These are phyloP conservation scores for Euplexia lucipara DNA, from an alignment of 2,888 invertebrate genomes.

Conservation along the genomic window DNA sequence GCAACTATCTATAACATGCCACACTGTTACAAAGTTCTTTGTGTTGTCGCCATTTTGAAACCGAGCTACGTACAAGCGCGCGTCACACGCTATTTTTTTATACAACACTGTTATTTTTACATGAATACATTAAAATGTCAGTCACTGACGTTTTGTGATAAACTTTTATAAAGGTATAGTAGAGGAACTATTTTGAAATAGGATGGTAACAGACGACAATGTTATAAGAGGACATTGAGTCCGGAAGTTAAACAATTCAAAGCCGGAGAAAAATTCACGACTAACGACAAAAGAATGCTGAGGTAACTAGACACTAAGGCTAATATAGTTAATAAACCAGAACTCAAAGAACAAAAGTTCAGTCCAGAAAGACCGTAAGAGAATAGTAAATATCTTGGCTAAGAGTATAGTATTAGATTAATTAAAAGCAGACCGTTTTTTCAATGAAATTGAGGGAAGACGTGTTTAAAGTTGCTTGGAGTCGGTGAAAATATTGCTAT, in stretches of 20 bases:
- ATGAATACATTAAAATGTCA: slow-evolving; percentile 53
- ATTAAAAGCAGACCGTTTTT: no score
- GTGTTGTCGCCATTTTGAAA: slow-evolving; percentile 44
- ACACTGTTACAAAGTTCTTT: slow-evolving; percentile 50
- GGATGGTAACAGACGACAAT: neutral
- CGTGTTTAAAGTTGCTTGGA: no score
- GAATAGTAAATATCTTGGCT: no score
- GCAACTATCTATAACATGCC: slow-evolving; percentile 46
- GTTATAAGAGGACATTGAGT: slow-evolving; percentile 1
- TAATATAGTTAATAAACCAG: neutral
- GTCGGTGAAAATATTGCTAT: no score
- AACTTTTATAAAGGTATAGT: slow-evolving; percentile 19
- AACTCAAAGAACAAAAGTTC: neutral
- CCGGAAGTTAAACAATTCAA: slow-evolving; percentile 9
- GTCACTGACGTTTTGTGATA: slow-evolving; percentile 43
- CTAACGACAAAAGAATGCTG: neutral
- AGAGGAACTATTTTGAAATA: slow-evolving; percentile 24
- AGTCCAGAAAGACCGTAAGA: neutral
- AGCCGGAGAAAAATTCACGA: neutral
- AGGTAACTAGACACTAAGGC: no score
- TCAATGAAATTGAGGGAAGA: no score
- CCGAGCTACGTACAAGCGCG: slow-evolving; percentile 25
- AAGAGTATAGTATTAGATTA: no score
- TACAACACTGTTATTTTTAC: slow-evolving; percentile 44
- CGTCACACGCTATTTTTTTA: slow-evolving; percentile 52